Evolutionary conservation across 1,140 invertebrate genomes (phyloP), one percentile per base, ranked within the genome.

Genomic region (Drosophila sp.): DNA sequence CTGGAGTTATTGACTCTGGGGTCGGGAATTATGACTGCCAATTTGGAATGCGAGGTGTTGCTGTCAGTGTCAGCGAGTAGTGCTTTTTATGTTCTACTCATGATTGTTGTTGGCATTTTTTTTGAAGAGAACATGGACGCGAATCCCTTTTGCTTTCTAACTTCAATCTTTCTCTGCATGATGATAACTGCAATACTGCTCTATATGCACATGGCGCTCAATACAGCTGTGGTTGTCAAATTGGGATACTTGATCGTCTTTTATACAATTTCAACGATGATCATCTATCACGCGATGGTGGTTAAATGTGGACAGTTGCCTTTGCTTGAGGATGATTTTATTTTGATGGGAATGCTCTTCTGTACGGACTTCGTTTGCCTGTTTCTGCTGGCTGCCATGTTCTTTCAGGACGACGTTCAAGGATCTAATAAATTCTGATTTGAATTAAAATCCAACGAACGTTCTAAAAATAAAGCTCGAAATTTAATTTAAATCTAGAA

Each of bases 61-160:
- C 0, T 11, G 8, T 25, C n/a, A 2, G 36, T 40, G n/a, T 41
- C 25, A 4, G 7, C 16, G 1, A 4, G 2, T 5, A 13, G 34
- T 1, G 18, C 11, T 1, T 41, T 40, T 7, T 56, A 56, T 41
- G 11, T 56, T 3, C 18, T 11, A n/a, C 0, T 40, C 4, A 1
- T 41, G 21, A 4, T 21, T 13, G 0, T 9, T 4, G 2, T 9
- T 8, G 16, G 27, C 1, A 1, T 9, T 2, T 2, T 7, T 3
- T 7, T 56, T 1, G 11, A 56, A 0, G 18, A 18, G 8, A 13
- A 9, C 0, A 2, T 25, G 0, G 36, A 25, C 8, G 18, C 32
- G 7, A 56, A 56, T 56, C 53, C 53, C 7, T 56, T 56, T 40
- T 41, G 36, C 18, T 56, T 40, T 34, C 2, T 56, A 9, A 56